Evolutionary conservation across 2,888 invertebrate species (phyloP), one percentile per base, ranked within the genome.

Genomic region (Thymelicus sylvestris): DNA sequence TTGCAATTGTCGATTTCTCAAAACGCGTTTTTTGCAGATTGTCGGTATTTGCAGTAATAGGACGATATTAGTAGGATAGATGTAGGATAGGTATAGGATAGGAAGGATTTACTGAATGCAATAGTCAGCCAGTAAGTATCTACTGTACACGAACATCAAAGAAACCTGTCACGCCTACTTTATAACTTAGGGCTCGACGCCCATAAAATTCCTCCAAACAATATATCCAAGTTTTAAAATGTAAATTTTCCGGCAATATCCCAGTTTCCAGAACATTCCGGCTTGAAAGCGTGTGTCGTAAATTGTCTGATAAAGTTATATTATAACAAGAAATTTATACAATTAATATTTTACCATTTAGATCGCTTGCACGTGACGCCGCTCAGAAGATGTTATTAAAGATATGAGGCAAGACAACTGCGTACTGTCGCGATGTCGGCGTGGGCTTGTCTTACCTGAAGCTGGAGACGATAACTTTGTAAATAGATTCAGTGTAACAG

Each of bases 291-390:
- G 55, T 70, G 41, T 50, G 70, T 65, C 65, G 61, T 71, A 66
- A 71, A 66, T 39, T 19, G 60, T 66, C 71, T 66, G 62, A 61
- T 44, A 71, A 66, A 71, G 55, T 71, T 71, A 61, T 61, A 71
- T 55, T 62, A 71, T 61, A 55, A 66, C 61, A 55, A 52, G 70
- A 47, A 55, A 65, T 71, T 66, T 71, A 50, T 66, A 61, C 61
- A 66, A 66, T 70, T 70, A 70, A 71, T 66, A 71, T 66, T 71
- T 71, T 44, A 71, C 61, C 70, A 66, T 66, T 71, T 71, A 66
- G 31, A 71, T 60, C 55, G 59, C 12, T 71, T 38, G 52, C 70
- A 71, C 65, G 70, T 71, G 70, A 44, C 66, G 70, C 66, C 66
- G 48, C 47, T 31, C 44, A 47, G 38, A 50, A 65, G 70, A 65